These are phyloP conservation scores for Burhinus oedicnemus DNA, from an alignment of 2,113 vertebrate species.

Conservation along the genomic window DNA sequence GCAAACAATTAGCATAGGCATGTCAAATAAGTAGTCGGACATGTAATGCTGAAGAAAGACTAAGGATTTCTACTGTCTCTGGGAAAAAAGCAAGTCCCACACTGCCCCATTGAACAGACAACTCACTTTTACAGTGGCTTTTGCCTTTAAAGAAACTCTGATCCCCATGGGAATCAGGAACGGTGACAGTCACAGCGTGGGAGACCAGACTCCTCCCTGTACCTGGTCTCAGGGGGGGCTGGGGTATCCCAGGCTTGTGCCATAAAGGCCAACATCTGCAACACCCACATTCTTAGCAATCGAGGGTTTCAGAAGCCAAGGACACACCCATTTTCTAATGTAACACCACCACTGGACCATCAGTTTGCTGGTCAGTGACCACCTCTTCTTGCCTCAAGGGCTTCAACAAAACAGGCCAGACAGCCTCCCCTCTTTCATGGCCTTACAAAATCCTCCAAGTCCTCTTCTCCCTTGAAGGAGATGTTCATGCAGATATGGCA, in stretches of 20 bases:
- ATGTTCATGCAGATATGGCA: background rate
- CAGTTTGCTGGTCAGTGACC: background rate
- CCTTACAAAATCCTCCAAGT: background rate
- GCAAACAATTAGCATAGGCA: conserved; percentile 52
- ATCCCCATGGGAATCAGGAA: background rate
- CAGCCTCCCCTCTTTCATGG: background rate
- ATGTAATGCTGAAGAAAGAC: background rate
- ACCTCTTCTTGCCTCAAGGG: background rate
- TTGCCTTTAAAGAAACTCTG: background rate
- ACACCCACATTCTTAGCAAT: background rate
- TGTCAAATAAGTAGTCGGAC: background rate
- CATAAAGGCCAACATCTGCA: background rate
- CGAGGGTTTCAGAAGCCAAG: background rate
- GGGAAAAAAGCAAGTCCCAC: background rate
- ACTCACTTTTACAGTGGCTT: background rate
- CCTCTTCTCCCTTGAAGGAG: background rate
- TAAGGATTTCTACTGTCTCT: background rate
- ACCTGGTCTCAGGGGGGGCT: rapidly evolving
- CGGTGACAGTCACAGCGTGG: background rate
- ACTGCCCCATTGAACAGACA: background rate
- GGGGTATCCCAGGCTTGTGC: background rate
- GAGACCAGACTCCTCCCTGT: background rate
- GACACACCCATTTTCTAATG: background rate
- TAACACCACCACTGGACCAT: background rate
- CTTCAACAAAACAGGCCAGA: background rate